Conservation (phyloP, 1,140 invertebrate genomes). For the Ganaspis sp. region DNA sequence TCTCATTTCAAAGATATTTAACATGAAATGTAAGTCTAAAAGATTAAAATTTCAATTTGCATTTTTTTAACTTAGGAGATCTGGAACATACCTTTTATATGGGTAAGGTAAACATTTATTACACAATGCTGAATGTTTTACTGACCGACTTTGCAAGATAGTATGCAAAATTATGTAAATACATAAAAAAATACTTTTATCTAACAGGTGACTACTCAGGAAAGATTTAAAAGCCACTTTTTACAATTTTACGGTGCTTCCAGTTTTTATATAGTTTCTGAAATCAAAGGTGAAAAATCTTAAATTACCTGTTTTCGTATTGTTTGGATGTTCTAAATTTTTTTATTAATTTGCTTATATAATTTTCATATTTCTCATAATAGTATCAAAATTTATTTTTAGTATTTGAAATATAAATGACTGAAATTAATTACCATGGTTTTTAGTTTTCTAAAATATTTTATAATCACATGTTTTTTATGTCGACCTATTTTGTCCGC, state of each 20-base stretch:
- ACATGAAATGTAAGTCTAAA: too few relatives aligned
- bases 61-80: background rate
- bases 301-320: too few relatives aligned
- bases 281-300: too few relatives aligned
- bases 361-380: background rate
- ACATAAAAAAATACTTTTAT: background rate
- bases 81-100: background rate
- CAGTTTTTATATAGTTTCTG: background rate
- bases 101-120: background rate
- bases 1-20: too few relatives aligned
- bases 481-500: background rate
- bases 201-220: background rate
- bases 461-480: background rate
- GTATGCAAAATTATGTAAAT: background rate
- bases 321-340: too few relatives aligned
- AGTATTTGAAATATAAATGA: background rate
- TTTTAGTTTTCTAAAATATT: background rate
- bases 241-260: background rate
- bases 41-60: too few relatives aligned
- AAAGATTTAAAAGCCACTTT: background rate
- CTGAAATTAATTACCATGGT: background rate
- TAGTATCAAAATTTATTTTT: background rate
- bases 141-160: conserved; percentile 1
- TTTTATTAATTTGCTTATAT: too few relatives aligned
- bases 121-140: background rate